phyloP scores from a whole-genome alignment of 2,797 vertebrate species.

The Varecia variegata region DNA sequence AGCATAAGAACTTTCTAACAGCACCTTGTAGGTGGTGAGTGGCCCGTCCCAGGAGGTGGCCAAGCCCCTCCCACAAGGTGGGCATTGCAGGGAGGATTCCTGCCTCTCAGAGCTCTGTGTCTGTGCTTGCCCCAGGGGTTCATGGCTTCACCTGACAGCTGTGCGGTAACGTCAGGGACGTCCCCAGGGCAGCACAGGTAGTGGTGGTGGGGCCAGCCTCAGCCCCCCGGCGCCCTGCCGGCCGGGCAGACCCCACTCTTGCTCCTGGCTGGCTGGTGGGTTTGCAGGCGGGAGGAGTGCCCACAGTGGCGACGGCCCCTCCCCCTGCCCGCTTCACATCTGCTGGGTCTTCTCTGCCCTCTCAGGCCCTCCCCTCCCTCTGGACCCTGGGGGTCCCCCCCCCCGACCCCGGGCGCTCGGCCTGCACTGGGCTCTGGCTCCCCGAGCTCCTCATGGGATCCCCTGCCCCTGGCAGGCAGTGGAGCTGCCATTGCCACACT shows the following conservation, averaged over 20 bases:
- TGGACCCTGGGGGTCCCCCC: background rate
- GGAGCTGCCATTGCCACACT: background rate
- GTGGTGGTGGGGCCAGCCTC: background rate
- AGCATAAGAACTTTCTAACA: background rate
- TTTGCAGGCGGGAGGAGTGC: background rate
- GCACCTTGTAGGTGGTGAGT: background rate
- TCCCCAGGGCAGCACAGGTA: background rate
- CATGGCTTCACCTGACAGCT: background rate
- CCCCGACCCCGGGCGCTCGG: accelerated
- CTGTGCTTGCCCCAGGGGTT: background rate
- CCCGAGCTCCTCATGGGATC: background rate
- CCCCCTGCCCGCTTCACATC: background rate
- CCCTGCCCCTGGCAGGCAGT: too few relatives aligned
- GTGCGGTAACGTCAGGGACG: background rate
- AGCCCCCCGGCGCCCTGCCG: background rate
- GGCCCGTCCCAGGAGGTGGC: accelerated
- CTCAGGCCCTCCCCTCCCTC: background rate
- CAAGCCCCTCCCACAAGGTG: background rate
- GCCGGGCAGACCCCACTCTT: background rate
- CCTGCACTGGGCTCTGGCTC: background rate
- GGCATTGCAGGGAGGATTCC: background rate
- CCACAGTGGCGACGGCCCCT: too few relatives aligned
- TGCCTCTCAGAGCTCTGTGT: background rate
- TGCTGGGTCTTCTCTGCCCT: background rate
- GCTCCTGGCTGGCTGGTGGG: background rate